Percentiles rank a stretch among this genome's conserved stretches.
These are phyloP conservation scores for Caenorhabditis sinica DNA, from an alignment of 2,888 invertebrate genomes.

Conservation along the genomic window DNA sequence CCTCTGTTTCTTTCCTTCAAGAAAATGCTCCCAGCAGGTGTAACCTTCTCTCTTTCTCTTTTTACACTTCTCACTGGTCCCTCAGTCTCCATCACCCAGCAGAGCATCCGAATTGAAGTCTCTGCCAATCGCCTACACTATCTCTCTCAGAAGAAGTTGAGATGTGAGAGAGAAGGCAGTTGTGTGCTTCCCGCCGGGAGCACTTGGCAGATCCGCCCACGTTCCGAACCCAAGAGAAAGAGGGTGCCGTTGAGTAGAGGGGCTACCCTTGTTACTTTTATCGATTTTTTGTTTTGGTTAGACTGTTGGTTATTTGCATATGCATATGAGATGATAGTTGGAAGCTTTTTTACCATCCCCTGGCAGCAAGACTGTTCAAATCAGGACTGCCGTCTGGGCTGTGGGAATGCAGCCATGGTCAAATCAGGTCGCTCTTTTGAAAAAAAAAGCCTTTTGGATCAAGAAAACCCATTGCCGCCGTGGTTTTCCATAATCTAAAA, in stretches of 20 bases:
- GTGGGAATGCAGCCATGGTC: too few relatives aligned
- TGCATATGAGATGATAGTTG: neutral
- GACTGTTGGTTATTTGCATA: neutral
- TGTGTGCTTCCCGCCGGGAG: constrained; percentile 14
- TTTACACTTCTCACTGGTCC: constrained; percentile 12
- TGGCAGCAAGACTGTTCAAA: too few relatives aligned
- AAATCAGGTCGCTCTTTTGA: too few relatives aligned
- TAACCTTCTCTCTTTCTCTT: constrained; percentile 24
- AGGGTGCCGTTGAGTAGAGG: neutral
- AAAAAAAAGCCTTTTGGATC: too few relatives aligned
- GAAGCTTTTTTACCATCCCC: too few relatives aligned
- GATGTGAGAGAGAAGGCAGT: neutral
- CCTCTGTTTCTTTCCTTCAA: constrained; percentile 3
- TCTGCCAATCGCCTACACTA: constrained; percentile 23
- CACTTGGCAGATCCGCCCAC: constrained; percentile 35
- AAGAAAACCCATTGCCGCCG: too few relatives aligned
- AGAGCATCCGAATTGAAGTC: neutral
- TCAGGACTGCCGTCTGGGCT: too few relatives aligned
- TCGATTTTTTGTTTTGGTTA: constrained; percentile 19
- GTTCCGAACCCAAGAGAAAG: constrained; percentile 3
- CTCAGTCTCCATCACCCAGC: too few relatives aligned
- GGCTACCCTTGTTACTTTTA: constrained; percentile 19
- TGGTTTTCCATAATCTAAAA: too few relatives aligned
- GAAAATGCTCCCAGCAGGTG: constrained; percentile 31
- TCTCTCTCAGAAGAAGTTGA: neutral